Base-by-base conservation (phyloP, 2,113 vertebrate species). In the Mormyrus lacerda region DNA sequence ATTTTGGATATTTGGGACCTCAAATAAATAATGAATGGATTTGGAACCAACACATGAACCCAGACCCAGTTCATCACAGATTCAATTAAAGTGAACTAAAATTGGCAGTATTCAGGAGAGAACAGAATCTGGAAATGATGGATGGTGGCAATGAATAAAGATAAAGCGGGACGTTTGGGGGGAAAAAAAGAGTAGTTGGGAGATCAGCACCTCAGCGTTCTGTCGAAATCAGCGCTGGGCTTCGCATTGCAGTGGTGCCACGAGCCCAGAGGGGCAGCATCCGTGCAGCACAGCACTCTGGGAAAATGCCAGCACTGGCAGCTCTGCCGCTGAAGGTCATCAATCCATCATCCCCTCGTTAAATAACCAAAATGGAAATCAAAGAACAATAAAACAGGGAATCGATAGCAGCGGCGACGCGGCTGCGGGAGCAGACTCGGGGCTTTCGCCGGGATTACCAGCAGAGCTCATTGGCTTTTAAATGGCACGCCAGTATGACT, bases 281-380 rank as follows among this genome's bases (percentile, higher is more conserved):
- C 3, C n/a, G 48, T 55, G 61, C 91, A 88, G 90, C 89, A 88
- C 39, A 87, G 90, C 87, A 84, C 69, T 58, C 51, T 85, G 89
- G 90, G 47, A 90, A 94, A 94, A 95, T 95, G 89, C 90, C 92
- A 94, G 91, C 51, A 73, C 84, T 92, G 91, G 90, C 92, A 93
- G 88, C 19, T 50, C 0, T 0, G 90, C 89, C 91, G 89, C 92
- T 94, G 93, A 96, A 96, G 94, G 94, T 96, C 93, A 96, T 89
- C 89, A 93, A 94, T 96, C 95, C 93, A 94, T 96, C 92, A 95
- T 94, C 90, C 90, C 93, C 95, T 95, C 93, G 91, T 96, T 95
- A 96, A 96, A 95, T 94, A 94, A 93, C 92, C 92, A 93, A 94
- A 96, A 92, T 95, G 91, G 89, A 95, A 96, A 95, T 94, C 91